Evolutionary conservation across 2,888 invertebrate genomes (phyloP).

Genomic region (Drosophila buzzatii): DNA sequence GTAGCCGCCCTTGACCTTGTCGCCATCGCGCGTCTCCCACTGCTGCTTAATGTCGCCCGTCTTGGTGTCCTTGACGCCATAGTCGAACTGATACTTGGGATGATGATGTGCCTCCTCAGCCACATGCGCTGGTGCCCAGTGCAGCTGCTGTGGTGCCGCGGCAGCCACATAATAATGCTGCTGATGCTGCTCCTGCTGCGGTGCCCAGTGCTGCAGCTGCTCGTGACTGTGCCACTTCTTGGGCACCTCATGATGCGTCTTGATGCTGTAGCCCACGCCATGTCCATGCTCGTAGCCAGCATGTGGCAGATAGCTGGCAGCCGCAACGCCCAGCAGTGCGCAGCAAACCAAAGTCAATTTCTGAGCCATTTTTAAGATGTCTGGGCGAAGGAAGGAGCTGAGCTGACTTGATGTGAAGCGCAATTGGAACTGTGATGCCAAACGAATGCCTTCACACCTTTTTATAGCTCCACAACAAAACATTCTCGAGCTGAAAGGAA

Average conservation of each 20-base stretch:
- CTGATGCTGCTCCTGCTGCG: slow-evolving; percentile 65
- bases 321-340: slow-evolving; percentile 56
- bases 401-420: slow-evolving; percentile 41
- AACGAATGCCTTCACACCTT: slow-evolving; percentile 21
- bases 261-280: slow-evolving; percentile 68
- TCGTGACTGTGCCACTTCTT: slow-evolving; percentile 67
- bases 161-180: slow-evolving; percentile 53
- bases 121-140: slow-evolving; percentile 53
- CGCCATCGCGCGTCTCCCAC: slow-evolving; percentile 86
- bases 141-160: slow-evolving; percentile 35
- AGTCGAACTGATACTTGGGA: slow-evolving; percentile 86
- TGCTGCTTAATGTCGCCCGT: slow-evolving; percentile 86
- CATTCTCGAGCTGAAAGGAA: slow-evolving; percentile 37
- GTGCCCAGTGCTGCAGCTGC: slow-evolving; percentile 45
- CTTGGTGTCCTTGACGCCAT: slow-evolving; percentile 86
- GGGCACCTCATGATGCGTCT: slow-evolving; percentile 66
- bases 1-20: slow-evolving; percentile 86
- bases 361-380: slow-evolving; percentile 39
- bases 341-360: slow-evolving; percentile 49
- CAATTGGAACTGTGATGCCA: slow-evolving; percentile 59
- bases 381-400: not conserved
- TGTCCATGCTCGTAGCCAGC: slow-evolving; percentile 51
- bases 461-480: slow-evolving; percentile 47
- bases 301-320: slow-evolving; percentile 65
- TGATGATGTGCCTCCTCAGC: slow-evolving; percentile 84